phyloP scores from a whole-genome alignment of 2,113 vertebrate genomes.

The Pleuronectes platessa region DNA sequence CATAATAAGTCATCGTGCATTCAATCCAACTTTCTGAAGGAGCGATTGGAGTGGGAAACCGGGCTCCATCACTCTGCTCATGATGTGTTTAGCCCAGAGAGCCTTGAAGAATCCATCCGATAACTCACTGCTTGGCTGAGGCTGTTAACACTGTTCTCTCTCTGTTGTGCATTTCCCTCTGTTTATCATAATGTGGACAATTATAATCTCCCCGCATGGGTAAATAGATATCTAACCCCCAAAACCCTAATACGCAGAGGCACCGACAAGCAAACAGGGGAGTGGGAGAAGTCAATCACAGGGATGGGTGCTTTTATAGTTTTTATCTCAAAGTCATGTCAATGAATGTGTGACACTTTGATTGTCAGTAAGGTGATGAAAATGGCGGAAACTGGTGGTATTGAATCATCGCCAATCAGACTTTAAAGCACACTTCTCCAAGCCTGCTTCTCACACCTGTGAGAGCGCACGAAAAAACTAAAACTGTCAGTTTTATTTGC shows the following conservation, averaged over 20 bases:
- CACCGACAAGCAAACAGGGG: not conserved
- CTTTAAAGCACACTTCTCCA: not conserved
- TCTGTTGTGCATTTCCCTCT: slow-evolving; percentile 11
- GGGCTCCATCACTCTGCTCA: slow-evolving; percentile 20
- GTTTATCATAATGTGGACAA: not conserved
- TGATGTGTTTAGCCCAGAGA: slow-evolving; percentile 32
- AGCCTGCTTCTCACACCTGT: not conserved
- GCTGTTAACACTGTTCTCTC: slow-evolving; percentile 37
- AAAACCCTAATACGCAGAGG: slow-evolving; percentile 22
- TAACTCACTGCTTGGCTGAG: slow-evolving; percentile 3
- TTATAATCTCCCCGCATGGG: not conserved
- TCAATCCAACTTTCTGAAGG: slow-evolving; percentile 57
- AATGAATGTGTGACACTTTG: slow-evolving; percentile 1
- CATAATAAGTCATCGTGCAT: slow-evolving; percentile 46
- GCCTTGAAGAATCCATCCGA: slow-evolving; percentile 8
- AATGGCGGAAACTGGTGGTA: not conserved
- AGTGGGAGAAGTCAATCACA: slow-evolving; percentile 12
- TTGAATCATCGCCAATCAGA: not conserved
- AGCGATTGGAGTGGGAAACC: slow-evolving; percentile 24
- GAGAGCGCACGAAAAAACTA: not conserved
- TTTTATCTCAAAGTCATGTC: not conserved
- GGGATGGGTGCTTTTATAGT: not conserved
- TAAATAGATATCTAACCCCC: slow-evolving; percentile 60
- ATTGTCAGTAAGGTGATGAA: not conserved
- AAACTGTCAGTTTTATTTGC: not conserved